Evolutionary conservation across 1,140 invertebrate species (phyloP), one percentile per base, ranked within the genome.

Genomic region (Heterodera carotae): DNA sequence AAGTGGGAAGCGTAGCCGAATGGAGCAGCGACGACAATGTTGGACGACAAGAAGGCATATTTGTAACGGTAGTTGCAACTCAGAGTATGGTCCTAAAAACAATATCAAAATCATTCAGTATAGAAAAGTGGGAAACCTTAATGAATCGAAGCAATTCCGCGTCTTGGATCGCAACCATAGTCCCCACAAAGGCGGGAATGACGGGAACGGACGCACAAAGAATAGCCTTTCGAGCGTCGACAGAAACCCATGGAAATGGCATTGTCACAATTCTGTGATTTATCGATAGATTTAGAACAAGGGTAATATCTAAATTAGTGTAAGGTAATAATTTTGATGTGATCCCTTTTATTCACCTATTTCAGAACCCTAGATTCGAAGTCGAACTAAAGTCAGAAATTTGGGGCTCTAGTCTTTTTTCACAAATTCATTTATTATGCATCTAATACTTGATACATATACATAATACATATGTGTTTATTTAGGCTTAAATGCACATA

Each of bases 1-100:
- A 87, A 66, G 71, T 87, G 87, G 22, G 84, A 84, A 12, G 85
- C 85, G 70, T 87, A 87, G 33, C 85, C 85, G 15, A 88, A 62
- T 18, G 86, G 84, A 18, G 76, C 34, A 18, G 81, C 36, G n/a
- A 82, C 80, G 12, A 79, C 62, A 4, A 83, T 69, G 70, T 87
- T 86, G n/a, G 83, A 18, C 18, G 80, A 76, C 27, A 83, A 53
- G 34, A 80, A 86, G 27, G 80, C 10, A 10, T 67, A 59, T n/a
- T 80, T 60, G 43, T 78, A 70, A n/a, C 69, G 64, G 31, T 76
- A 69, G 22, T 80, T 76, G 78, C 83, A 86, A 27, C 75, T 68
- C 22, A 86, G 84, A 31, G 64, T 78, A 25, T 81, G n/a, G 31
- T n/a, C 29, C 62, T 66, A 25, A 62, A 70, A 73, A 39, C 59